These are phyloP conservation scores for Bombus sibiricus DNA, from an alignment of 1,140 invertebrate genomes.

Conservation along the genomic window DNA sequence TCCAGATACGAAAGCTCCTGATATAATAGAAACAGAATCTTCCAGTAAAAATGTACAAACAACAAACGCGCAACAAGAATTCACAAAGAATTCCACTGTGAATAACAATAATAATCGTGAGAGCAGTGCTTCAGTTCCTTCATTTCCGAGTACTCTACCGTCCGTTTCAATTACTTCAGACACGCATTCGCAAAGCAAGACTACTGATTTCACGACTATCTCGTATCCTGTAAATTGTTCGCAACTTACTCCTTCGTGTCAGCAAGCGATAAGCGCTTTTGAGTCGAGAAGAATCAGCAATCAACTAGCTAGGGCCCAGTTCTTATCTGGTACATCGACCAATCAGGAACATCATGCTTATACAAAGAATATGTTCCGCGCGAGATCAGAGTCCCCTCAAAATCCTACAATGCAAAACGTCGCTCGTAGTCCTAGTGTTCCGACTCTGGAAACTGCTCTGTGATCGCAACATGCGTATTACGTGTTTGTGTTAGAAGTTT, in stretches of 20 bases:
- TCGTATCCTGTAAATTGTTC: constrained; percentile 17
- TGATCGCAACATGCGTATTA: constrained; percentile 59
- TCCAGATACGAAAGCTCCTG: not conserved
- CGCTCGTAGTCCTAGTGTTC: constrained; percentile 78
- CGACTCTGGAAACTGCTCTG: constrained; percentile 79
- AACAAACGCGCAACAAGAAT: not conserved
- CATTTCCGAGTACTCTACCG: not conserved
- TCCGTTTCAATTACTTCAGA: not conserved
- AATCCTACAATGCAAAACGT: constrained; percentile 70
- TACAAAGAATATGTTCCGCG: constrained; percentile 73
- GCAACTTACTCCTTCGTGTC: constrained; percentile 38
- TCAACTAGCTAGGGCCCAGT: constrained; percentile 78
- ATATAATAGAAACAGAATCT: not conserved
- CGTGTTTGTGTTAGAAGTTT: not conserved
- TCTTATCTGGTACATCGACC: constrained; percentile 68
- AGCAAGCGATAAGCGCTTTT: constrained; percentile 64
- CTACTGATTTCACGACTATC: not conserved
- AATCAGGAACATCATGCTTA: constrained; percentile 66
- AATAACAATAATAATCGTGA: not conserved
- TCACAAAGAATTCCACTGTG: not conserved
- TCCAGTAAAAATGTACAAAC: constrained; percentile 1
- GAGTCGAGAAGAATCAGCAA: constrained; percentile 77
- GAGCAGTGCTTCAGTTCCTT: not conserved
- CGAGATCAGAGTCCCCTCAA: constrained; percentile 79
- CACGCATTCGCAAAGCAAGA: not conserved